Evolutionary conservation across 2,888 invertebrate genomes (phyloP), one percentile per base, ranked within the genome.

Genomic region (Brachylomia viminalis): DNA sequence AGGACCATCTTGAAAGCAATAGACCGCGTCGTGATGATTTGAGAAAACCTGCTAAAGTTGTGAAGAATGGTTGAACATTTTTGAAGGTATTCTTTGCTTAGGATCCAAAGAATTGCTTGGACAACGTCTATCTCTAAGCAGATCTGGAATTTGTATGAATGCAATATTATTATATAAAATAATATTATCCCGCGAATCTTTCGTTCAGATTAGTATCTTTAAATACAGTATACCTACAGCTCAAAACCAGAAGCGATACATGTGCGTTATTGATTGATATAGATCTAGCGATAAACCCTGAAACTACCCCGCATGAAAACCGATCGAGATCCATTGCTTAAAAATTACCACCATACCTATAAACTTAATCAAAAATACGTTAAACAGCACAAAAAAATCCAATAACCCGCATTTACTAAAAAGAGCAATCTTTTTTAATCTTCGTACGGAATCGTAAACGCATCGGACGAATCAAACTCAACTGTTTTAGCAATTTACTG

Each of bases 401-500:
- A 88, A 89, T 87, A 84, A 87, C 96, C 96, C 96, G 96, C 95
- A 96, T 96, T 93, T 86, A 91, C 86, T 82, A 89, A 92, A 93
- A 94, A 92, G 92, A 93, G 92, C 95, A 95, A 96, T 95, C 95
- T 95, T 94, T 86, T 87, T 85, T 88, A 90, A 90, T 89, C 88
- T 84, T 83, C 88, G 88, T 90, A 91, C 89, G 87, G 93, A 94
- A 95, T 95, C 95, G 94, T 95, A 93, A 94, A 95, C 90, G 83
- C 83, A 83, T 84, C 86, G 71, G 84, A 69, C 86, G 94, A 94
- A 95, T 95, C 95, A 94, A 90, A 93, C 91, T 91, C 83, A 83
- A 91, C 92, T 91, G 94, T 95, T 95, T 96, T 95, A 95, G 95
- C 95, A 95, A 95, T 95, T 96, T 95, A 95, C 93, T 86, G 91